Conservation (phyloP, 2,888 invertebrate genomes). For the Caradrina kadenii region DNA sequence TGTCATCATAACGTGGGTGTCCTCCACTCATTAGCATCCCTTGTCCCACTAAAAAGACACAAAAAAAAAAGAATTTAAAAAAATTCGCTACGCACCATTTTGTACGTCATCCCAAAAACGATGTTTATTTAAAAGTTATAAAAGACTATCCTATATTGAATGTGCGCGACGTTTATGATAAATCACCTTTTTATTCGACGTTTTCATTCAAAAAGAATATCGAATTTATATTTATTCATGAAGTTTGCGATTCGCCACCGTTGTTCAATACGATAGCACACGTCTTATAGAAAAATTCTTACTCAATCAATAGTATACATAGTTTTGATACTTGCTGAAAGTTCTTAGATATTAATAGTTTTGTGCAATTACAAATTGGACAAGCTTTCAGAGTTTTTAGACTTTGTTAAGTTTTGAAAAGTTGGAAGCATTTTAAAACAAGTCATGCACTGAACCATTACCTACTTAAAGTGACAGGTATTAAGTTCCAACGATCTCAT, state of each 20-base stretch:
- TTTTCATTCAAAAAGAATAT: conserved; percentile 87
- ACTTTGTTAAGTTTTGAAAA: too few species aligned
- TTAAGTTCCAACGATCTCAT: too few species aligned
- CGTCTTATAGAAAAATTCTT: conserved; percentile 75
- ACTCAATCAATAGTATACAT: conserved; percentile 21
- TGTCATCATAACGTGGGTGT: conserved; percentile 87
- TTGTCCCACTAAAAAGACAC: conserved; percentile 80
- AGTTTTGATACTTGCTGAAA: conserved; percentile 65
- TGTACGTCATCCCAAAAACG: conserved; percentile 86
- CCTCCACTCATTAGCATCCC: conserved; percentile 87
- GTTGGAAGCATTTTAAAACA: too few species aligned
- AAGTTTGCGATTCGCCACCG: conserved; percentile 89
- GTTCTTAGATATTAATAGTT: not conserved
- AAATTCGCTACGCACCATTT: conserved; percentile 83
- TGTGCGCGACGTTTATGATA: conserved; percentile 85
- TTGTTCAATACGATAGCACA: conserved; percentile 82
- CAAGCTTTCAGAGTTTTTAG: not conserved
- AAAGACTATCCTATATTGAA: conserved; percentile 81
- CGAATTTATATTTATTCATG: conserved; percentile 89
- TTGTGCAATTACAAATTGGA: too few species aligned
- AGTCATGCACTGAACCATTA: too few species aligned
- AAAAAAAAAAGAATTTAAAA: conserved; percentile 70
- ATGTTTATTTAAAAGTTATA: conserved; percentile 90
- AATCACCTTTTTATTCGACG: conserved; percentile 88
- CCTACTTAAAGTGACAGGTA: too few species aligned